Percentiles rank a stretch among this genome's conserved stretches.
These are phyloP conservation scores for Tragelaphus imberbis DNA, from an alignment of 2,113 vertebrate species.

Conservation along the genomic window DNA sequence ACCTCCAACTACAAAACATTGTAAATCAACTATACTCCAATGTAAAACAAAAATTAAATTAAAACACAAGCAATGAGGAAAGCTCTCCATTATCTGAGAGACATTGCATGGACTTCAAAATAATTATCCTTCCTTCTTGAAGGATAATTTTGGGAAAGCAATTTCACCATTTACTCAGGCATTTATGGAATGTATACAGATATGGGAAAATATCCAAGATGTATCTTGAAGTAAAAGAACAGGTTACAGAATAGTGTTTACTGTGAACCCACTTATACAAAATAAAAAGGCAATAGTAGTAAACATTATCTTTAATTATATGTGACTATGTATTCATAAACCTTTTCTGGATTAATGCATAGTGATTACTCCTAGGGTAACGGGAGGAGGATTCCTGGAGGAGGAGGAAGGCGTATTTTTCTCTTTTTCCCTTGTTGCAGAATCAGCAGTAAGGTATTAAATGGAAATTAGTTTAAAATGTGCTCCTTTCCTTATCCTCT, in stretches of 20 bases:
- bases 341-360: background rate
- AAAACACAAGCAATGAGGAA: background rate
- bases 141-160: background rate
- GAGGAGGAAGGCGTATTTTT: background rate
- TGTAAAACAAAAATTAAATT: background rate
- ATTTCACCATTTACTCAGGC: background rate
- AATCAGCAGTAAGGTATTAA: background rate
- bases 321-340: background rate
- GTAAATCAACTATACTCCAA: background rate
- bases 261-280: background rate
- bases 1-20: background rate
- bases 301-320: background rate
- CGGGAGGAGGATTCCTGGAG: background rate
- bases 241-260: background rate
- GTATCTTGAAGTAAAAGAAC: slow-evolving; percentile 26
- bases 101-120: background rate
- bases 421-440: background rate
- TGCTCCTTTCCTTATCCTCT: background rate
- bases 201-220: slow-evolving; percentile 5
- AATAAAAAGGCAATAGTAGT: background rate
- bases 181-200: background rate
- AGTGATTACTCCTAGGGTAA: background rate
- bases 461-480: slow-evolving; percentile 30
- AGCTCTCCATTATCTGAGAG: background rate
- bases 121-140: background rate